Conservation (phyloP, 1,140 invertebrate species). For the Aphis craccivora region DNA sequence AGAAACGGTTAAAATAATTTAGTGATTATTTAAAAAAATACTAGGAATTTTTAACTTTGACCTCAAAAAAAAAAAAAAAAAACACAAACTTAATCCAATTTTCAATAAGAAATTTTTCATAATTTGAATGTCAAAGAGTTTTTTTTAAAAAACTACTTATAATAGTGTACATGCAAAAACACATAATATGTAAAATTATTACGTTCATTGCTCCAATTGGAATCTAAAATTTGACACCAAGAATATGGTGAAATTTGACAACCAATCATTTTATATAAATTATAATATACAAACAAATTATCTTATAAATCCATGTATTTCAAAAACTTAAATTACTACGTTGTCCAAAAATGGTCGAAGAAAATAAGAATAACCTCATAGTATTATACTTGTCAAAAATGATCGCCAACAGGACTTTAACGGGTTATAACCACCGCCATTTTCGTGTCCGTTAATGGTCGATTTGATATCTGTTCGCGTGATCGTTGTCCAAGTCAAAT, state of each 20-base stretch:
- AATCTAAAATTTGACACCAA: too few relatives aligned
- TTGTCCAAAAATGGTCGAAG: background rate
- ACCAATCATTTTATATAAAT: accelerated
- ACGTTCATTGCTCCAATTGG: too few relatives aligned
- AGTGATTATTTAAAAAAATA: too few relatives aligned
- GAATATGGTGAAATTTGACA: too few relatives aligned
- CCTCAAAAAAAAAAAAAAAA: too few relatives aligned
- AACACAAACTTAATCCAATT: too few relatives aligned
- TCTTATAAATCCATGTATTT: background rate
- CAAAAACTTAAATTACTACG: background rate
- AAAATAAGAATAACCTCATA: background rate
- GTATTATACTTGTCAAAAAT: constrained; percentile 49
- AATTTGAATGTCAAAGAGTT: too few relatives aligned
- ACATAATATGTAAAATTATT: too few relatives aligned
- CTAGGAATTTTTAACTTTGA: too few relatives aligned
- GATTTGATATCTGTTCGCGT: constrained; percentile 56
- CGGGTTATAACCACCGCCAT: background rate
- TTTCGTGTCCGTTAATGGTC: constrained; percentile 51
- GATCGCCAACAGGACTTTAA: constrained; percentile 7
- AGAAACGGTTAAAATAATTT: background rate
- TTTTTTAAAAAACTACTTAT: too few relatives aligned
- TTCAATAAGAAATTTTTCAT: too few relatives aligned
- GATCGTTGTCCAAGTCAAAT: constrained; percentile 57
- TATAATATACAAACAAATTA: background rate
- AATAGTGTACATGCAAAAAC: too few relatives aligned